phyloP scores from a whole-genome alignment of 1,140 invertebrate genomes.

The Drosophila subobscura region DNA sequence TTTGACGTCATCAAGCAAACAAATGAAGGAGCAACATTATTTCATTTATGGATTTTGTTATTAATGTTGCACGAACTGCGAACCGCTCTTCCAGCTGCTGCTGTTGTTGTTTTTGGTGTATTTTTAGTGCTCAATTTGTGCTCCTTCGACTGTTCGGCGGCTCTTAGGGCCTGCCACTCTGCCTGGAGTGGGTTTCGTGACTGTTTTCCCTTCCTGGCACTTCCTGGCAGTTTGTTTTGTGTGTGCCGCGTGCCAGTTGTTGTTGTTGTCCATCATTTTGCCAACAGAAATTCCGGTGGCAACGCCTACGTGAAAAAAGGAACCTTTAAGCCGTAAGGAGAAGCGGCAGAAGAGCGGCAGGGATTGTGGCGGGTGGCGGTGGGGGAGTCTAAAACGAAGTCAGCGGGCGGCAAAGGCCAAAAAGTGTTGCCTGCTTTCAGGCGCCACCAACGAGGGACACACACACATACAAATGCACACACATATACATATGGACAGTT shows the following conservation, averaged over 20 bases:
- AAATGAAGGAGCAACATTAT: conserved; percentile 76
- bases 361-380: neutral
- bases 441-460: conserved; percentile 50
- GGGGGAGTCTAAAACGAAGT: conserved; percentile 19
- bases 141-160: neutral
- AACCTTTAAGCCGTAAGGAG: conserved; percentile 24
- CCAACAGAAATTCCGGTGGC: conserved; percentile 74
- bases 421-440: conserved; percentile 78
- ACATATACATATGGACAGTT: too few species aligned
- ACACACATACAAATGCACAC: too few species aligned
- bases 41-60: conserved; percentile 81
- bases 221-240: conserved; percentile 64
- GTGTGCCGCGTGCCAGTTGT: conserved; percentile 25
- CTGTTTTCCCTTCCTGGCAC: conserved; percentile 57
- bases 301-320: conserved; percentile 61
- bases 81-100: conserved; percentile 7
- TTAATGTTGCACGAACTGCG: conserved; percentile 67
- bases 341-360: neutral
- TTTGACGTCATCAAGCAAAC: conserved; percentile 76
- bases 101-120: conserved; percentile 45
- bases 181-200: conserved; percentile 55
- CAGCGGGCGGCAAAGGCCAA: conserved; percentile 66
- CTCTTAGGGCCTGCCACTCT: too few species aligned
- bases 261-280: conserved; percentile 76
- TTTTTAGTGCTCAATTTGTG: conserved; percentile 71